phyloP scores from a whole-genome alignment of 2,113 vertebrate genomes.

The Pantherophis guttatus region DNA sequence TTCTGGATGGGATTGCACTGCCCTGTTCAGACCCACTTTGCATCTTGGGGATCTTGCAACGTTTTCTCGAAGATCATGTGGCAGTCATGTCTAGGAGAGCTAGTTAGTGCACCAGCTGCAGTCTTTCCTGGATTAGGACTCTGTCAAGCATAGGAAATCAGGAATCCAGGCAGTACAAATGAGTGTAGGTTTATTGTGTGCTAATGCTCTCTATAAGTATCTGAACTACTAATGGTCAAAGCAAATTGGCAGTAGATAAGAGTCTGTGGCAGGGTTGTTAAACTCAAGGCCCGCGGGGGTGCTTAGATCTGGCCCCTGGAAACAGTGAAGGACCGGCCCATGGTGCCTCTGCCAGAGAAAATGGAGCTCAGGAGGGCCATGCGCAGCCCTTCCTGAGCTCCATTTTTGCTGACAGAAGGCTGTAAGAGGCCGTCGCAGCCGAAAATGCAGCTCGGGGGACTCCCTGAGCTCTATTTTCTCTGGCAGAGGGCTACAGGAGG shows the following conservation, averaged over 20 bases:
- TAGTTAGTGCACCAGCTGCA: background rate
- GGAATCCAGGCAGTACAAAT: background rate
- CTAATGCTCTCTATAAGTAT: background rate
- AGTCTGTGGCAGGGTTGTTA: background rate
- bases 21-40: background rate
- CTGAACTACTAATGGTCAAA: background rate
- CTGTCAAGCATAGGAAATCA: background rate
- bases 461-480: too few relatives aligned
- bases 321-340: too few relatives aligned
- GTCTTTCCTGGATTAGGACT: background rate
- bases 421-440: too few relatives aligned
- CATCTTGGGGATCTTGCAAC: background rate
- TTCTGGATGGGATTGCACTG: background rate
- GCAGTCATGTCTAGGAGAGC: background rate
- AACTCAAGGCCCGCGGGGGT: too few relatives aligned
- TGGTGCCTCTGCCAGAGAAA: too few relatives aligned
- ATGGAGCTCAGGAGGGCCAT: too few relatives aligned
- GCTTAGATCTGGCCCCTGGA: too few relatives aligned
- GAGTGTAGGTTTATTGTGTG: background rate
- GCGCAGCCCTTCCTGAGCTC: too few relatives aligned
- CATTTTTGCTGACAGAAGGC: too few relatives aligned
- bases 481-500: too few relatives aligned
- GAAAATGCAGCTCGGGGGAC: too few relatives aligned
- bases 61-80: background rate
- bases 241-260: background rate